These are phyloP conservation scores for Uromys caudimaculatus DNA, from an alignment of 2,797 vertebrate species.

Conservation along the genomic window DNA sequence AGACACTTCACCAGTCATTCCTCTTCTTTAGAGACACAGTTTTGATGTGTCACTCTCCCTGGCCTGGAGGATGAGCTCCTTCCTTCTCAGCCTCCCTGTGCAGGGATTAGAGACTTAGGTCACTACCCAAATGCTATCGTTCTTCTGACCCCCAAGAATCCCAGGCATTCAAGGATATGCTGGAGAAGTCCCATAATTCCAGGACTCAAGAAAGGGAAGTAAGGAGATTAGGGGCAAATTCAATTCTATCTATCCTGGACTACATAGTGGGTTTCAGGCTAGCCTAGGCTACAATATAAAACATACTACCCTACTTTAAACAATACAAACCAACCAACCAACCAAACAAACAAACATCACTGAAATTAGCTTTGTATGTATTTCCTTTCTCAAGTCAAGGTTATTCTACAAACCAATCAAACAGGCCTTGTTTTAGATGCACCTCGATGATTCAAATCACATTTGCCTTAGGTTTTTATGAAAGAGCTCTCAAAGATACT, in stretches of 20 bases:
- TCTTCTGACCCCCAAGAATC: not conserved
- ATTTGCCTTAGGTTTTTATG: not conserved
- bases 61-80: not conserved
- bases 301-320: not conserved
- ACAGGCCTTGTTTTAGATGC: not conserved
- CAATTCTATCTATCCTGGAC: not conserved
- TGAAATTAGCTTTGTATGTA: not conserved
- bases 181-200: not conserved
- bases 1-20: not conserved
- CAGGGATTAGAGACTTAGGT: not conserved
- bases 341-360: not conserved
- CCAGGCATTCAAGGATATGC: too few species aligned
- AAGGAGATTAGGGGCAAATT: not conserved
- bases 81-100: not conserved
- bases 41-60: not conserved
- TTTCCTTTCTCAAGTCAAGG: not conserved
- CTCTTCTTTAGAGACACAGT: not conserved
- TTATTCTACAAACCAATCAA: not conserved
- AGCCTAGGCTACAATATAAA: not conserved
- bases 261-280: not conserved
- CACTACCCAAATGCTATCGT: not conserved
- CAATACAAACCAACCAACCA: not conserved
- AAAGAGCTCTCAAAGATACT: not conserved
- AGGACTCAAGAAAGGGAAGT: not conserved
- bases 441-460: conserved; percentile 6